These are phyloP conservation scores for Brachystomella parvula DNA, from an alignment of 1,140 invertebrate genomes.

Conservation along the genomic window DNA sequence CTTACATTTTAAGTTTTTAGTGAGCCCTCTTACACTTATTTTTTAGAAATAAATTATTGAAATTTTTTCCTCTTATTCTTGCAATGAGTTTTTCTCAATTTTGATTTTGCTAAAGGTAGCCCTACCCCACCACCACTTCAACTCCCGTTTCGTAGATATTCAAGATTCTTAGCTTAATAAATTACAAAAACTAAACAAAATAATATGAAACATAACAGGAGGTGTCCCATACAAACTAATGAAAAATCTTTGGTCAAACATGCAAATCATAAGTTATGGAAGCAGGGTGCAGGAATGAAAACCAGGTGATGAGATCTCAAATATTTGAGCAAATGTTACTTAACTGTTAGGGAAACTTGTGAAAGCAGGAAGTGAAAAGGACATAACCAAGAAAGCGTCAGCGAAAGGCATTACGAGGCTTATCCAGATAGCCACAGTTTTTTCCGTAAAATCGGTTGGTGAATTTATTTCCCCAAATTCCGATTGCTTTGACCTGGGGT, in stretches of 20 bases:
- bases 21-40: neutral
- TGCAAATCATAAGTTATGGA: slow-evolving; percentile 4
- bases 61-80: neutral
- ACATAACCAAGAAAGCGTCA: neutral
- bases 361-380: neutral
- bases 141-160: neutral
- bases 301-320: neutral
- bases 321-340: neutral
- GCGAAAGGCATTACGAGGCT: too few relatives aligned
- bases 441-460: neutral
- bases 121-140: neutral
- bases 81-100: slow-evolving; percentile 14
- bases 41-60: slow-evolving; percentile 4
- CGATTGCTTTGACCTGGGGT: too few relatives aligned
- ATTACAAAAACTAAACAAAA: neutral
- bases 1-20: slow-evolving; percentile 1
- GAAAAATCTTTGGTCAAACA: slow-evolving; percentile 14
- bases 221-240: slow-evolving; percentile 1
- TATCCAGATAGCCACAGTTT: too few relatives aligned
- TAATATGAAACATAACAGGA: neutral
- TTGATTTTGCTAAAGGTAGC: neutral
- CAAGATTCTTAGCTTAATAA: neutral
- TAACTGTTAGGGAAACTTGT: too few relatives aligned
- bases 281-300: neutral
- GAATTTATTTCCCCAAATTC: neutral